phyloP scores from a whole-genome alignment of 2,113 vertebrate species.

The Mesitornis unicolor region DNA sequence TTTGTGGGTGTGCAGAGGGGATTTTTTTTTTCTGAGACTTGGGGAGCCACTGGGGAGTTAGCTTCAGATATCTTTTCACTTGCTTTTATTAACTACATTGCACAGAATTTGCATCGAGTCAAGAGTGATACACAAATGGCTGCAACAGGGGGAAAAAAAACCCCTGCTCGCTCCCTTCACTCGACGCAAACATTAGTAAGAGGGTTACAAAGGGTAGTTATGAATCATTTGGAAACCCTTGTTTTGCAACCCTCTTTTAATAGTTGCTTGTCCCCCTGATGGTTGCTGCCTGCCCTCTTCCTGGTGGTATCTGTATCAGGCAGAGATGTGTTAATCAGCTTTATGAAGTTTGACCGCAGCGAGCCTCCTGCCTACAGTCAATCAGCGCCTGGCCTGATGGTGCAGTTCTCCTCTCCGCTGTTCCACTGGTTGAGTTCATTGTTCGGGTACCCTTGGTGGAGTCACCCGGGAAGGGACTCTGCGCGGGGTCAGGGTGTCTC shows the following conservation, averaged over 20 bases:
- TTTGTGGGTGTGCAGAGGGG: conserved; percentile 33
- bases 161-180: fast-evolving
- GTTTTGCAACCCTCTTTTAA: conserved; percentile 11
- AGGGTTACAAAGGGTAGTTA: conserved; percentile 27
- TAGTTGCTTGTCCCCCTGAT: not conserved
- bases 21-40: not conserved
- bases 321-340: conserved; percentile 40
- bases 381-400: not conserved
- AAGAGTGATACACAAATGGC: not conserved
- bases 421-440: conserved; percentile 25
- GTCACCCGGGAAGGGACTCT: not conserved
- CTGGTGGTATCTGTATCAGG: not conserved
- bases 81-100: not conserved
- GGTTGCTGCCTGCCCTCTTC: conserved; percentile 10
- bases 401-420: not conserved
- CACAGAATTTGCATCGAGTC: not conserved
- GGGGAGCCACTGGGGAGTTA: not conserved
- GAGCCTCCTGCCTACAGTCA: not conserved
- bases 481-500: not conserved
- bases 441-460: not conserved
- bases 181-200: not conserved
- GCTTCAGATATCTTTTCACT: not conserved
- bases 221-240: conserved; percentile 8
- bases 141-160: not conserved
- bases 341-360: conserved; percentile 4